Evolutionary conservation across 2,797 vertebrate genomes (phyloP).

Genomic region (Gymnopithys bicolor): DNA sequence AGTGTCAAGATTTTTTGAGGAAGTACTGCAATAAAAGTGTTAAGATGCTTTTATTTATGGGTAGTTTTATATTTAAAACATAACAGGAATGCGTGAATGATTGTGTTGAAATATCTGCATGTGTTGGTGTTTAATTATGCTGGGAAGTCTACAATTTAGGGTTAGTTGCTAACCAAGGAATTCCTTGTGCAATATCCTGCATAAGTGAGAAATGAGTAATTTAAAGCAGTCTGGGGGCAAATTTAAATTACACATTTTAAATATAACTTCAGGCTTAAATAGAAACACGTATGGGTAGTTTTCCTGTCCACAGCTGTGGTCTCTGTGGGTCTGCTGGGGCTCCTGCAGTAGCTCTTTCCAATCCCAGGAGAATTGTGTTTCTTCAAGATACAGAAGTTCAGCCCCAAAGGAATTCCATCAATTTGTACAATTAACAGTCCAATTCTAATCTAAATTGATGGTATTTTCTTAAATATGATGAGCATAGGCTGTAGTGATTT

Average conservation of each 20-base stretch:
- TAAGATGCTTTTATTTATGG: slow-evolving; percentile 74
- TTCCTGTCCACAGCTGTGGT: slow-evolving; percentile 63
- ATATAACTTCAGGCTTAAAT: slow-evolving; percentile 64
- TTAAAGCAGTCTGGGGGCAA: slow-evolving; percentile 77
- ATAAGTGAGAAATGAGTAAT: slow-evolving; percentile 79
- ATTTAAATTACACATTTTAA: slow-evolving; percentile 78
- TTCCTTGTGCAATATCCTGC: slow-evolving; percentile 79
- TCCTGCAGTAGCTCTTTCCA: slow-evolving; percentile 49
- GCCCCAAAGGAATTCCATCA: slow-evolving; percentile 18
- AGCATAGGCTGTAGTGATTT: background rate
- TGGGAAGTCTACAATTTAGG: slow-evolving; percentile 70
- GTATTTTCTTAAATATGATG: slow-evolving; percentile 25
- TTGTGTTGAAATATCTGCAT: slow-evolving; percentile 66
- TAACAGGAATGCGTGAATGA: slow-evolving; percentile 71
- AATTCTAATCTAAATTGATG: slow-evolving; percentile 14
- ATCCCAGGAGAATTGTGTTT: background rate
- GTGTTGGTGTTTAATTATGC: slow-evolving; percentile 73
- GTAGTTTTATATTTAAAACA: slow-evolving; percentile 69
- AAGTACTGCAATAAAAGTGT: slow-evolving; percentile 56
- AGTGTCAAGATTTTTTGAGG: slow-evolving; percentile 30
- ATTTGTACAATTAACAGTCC: background rate
- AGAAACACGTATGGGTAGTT: slow-evolving; percentile 56
- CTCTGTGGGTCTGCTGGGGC: slow-evolving; percentile 15
- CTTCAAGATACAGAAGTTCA: background rate
- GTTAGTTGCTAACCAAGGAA: slow-evolving; percentile 72